Conservation (phyloP, 2,888 invertebrate genomes). For the Stegophylla sp. region DNA sequence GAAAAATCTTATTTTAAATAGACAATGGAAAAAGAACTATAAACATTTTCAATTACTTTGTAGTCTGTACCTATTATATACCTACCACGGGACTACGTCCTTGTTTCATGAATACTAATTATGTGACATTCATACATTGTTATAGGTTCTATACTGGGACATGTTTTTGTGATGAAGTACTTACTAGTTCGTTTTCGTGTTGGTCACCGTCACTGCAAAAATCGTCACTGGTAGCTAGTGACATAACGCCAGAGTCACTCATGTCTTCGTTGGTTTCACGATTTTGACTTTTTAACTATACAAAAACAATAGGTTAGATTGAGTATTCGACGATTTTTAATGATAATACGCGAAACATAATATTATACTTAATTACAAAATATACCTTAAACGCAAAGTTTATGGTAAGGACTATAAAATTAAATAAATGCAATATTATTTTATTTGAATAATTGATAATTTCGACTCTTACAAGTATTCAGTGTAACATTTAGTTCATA, state of each 20-base stretch:
- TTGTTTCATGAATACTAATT: conserved; percentile 17
- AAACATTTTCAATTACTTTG: conserved; percentile 26
- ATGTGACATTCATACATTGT: not conserved
- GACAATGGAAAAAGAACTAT: conserved; percentile 14
- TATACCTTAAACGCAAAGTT: not conserved
- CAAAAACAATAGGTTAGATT: conserved; percentile 20
- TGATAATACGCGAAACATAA: not conserved
- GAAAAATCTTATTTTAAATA: not conserved
- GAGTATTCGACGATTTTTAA: conserved; percentile 4
- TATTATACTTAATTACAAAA: not conserved
- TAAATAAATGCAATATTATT: too few relatives aligned
- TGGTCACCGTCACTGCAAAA: conserved; percentile 62
- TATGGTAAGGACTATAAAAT: not conserved
- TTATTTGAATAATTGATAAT: too few relatives aligned
- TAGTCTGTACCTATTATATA: not conserved
- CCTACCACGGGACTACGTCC: not conserved
- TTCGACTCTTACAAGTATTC: too few relatives aligned
- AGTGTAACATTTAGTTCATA: too few relatives aligned
- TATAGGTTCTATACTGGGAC: not conserved
- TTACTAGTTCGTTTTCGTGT: conserved; percentile 62
- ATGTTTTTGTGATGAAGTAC: not conserved
- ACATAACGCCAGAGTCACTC: conserved; percentile 63
- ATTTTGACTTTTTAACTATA: conserved; percentile 60
- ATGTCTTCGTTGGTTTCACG: conserved; percentile 63
- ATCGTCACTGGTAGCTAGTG: conserved; percentile 63